These are phyloP conservation scores for Austrolebias charrua DNA, from an alignment of 2,797 vertebrate species.

Conservation along the genomic window DNA sequence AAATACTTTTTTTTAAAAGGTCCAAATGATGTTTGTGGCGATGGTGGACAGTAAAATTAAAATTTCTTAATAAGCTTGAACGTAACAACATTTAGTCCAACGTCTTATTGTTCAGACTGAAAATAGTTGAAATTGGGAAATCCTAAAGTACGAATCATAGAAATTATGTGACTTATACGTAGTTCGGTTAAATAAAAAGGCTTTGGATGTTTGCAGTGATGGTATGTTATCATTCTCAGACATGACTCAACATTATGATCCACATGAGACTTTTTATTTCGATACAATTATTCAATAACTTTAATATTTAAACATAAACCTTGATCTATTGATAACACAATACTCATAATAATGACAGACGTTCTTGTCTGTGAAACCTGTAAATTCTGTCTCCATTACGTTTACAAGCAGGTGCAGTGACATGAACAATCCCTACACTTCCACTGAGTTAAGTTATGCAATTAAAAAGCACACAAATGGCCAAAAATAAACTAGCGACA, in stretches of 20 bases:
- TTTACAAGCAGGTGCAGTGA: no score
- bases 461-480: no score
- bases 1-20: conserved; percentile 66
- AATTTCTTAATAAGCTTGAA: conserved; percentile 48
- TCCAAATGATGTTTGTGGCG: conserved; percentile 55
- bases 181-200: no score
- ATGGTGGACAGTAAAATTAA: conserved; percentile 63
- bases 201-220: no score
- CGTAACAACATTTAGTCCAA: conserved; percentile 48
- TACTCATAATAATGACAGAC: no score
- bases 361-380: no score
- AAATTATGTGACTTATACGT: no score
- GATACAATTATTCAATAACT: not conserved
- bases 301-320: not conserved
- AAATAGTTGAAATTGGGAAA: not conserved
- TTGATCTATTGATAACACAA: no score
- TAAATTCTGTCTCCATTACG: no score
- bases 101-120: conserved; percentile 29
- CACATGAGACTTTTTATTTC: not conserved
- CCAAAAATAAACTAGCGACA: not conserved
- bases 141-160: no score
- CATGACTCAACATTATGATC: not conserved
- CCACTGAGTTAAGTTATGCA: no score
- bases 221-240: not conserved
- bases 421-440: no score